Conservation (phyloP, 2,797 vertebrate species). For the Anableps anableps region DNA sequence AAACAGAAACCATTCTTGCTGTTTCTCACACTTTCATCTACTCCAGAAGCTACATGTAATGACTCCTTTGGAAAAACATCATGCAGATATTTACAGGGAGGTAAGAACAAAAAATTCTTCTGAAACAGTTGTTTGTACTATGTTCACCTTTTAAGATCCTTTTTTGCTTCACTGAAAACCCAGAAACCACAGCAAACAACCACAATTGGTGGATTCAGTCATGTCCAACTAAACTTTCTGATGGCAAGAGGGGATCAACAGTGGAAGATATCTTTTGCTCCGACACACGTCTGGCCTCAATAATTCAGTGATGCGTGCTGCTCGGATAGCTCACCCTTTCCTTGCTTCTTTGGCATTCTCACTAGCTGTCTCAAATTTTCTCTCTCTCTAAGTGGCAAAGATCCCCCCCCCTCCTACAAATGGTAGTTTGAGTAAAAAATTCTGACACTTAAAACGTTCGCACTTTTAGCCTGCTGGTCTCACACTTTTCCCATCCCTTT, state of each 20-base stretch:
- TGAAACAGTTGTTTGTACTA: slow-evolving; percentile 32
- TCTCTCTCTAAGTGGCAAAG: slow-evolving; percentile 33
- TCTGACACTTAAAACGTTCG: slow-evolving; percentile 42
- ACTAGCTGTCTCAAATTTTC: slow-evolving; percentile 38
- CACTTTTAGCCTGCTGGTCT: slow-evolving; percentile 44
- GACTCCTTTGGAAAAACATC: neutral
- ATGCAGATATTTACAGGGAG: neutral
- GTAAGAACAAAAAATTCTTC: neutral
- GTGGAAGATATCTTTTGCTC: slow-evolving; percentile 64
- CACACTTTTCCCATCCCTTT: slow-evolving; percentile 29
- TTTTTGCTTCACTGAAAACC: slow-evolving; percentile 20
- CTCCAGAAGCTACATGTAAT: neutral
- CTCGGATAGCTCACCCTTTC: slow-evolving; percentile 48
- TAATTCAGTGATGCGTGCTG: slow-evolving; percentile 67
- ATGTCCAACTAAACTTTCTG: slow-evolving; percentile 71
- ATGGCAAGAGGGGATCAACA: slow-evolving; percentile 67
- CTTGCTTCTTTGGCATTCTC: slow-evolving; percentile 26
- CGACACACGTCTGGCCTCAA: slow-evolving; percentile 65
- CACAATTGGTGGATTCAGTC: slow-evolving; percentile 42
- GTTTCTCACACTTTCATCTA: neutral
- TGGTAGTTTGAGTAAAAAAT: slow-evolving; percentile 31
- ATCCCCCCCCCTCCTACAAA: slow-evolving; percentile 11
- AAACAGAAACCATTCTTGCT: neutral
- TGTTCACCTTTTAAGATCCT: slow-evolving; percentile 24
- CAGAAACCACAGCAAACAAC: slow-evolving; percentile 57